phyloP scores from a whole-genome alignment of 2,888 invertebrate species.

The Subacronicta megacephala region DNA sequence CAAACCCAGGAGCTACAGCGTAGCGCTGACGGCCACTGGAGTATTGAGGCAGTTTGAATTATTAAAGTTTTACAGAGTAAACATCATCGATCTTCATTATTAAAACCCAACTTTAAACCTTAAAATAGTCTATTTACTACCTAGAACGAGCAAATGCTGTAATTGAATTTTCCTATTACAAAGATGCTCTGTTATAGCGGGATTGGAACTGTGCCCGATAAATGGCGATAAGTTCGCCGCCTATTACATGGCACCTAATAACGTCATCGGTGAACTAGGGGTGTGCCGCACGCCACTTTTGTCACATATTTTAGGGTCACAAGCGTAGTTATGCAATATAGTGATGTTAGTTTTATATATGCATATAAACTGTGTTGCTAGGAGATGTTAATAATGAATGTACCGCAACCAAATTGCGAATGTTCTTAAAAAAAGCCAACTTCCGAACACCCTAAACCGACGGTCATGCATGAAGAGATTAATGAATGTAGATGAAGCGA shows the following conservation, averaged over 20 bases:
- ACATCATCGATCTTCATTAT: background rate
- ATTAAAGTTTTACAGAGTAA: too few species aligned
- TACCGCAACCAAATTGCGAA: too few species aligned
- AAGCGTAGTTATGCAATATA: slow-evolving; percentile 15
- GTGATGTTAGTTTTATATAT: slow-evolving; percentile 33
- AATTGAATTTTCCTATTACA: slow-evolving; percentile 49
- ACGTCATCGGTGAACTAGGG: slow-evolving; percentile 51
- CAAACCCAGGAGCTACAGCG: too few species aligned
- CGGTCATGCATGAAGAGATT: too few species aligned
- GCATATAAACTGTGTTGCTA: too few species aligned
- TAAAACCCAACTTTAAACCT: slow-evolving; percentile 1
- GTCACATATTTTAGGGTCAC: slow-evolving; percentile 47
- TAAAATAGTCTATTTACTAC: slow-evolving; percentile 26
- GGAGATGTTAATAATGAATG: too few species aligned
- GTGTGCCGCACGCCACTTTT: slow-evolving; percentile 29
- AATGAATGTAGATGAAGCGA: too few species aligned
- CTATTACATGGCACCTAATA: slow-evolving; percentile 53
- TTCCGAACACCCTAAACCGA: too few species aligned
- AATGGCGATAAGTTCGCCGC: slow-evolving; percentile 47
- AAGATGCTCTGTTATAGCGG: slow-evolving; percentile 47
- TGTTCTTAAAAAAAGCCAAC: too few species aligned
- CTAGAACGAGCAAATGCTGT: slow-evolving; percentile 33
- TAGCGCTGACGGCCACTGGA: too few species aligned
- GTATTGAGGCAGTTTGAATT: too few species aligned
- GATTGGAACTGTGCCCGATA: slow-evolving; percentile 57